Base-by-base conservation (phyloP, 2,113 vertebrate species). In the Zosterops hypoxanthus region DNA sequence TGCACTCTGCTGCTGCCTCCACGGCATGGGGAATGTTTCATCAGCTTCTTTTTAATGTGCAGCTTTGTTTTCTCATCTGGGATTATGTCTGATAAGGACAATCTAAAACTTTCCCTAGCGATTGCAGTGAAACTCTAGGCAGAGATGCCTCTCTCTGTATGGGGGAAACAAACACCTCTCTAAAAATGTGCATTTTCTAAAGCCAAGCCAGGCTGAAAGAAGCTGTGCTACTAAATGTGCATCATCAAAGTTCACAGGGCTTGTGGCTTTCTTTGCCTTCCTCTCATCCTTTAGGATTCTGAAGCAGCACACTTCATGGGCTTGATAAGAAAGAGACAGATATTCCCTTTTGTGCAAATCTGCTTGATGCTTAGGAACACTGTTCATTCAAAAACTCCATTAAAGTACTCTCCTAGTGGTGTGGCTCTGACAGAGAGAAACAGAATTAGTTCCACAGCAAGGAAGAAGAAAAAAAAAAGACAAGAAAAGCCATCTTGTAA, bases 341-440 rank as follows among this genome's bases (percentile, higher is more conserved):
- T 53, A 79, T 42, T 95, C 73, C 49, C 80, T 71, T 96, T 85
- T 89, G 86, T 95, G 89, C 61, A 91, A 75, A 92, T 78, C 89
- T 72, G n/a, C 83, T 72, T 88, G 68, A 70, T 88, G 88, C 52
- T 55, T 59, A 63, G 42, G 78, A 92, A 13, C 34, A 12, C 55
- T 46, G 52, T 28, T 93, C 66, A 29, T 73, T 59, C 72, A 75
- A 39, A 92, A 94, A 81, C 50, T 65, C 47, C 52, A 39, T 90
- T 86, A 72, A 86, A 92, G 63, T 56, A 31, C 39, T 88, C 29
- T 73, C 41, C 65, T 66, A 66, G 39, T 39, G 60, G 16, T 69
- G 44, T 41, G 57, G 50, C 66, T 87, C 34, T 87, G 79, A 14
- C 57, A 71, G 83, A 76, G 60, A 64, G 28, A 83, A 95, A 65